Evolutionary conservation across 2,888 invertebrate genomes (phyloP).

Genomic region (Plebejus anna): DNA sequence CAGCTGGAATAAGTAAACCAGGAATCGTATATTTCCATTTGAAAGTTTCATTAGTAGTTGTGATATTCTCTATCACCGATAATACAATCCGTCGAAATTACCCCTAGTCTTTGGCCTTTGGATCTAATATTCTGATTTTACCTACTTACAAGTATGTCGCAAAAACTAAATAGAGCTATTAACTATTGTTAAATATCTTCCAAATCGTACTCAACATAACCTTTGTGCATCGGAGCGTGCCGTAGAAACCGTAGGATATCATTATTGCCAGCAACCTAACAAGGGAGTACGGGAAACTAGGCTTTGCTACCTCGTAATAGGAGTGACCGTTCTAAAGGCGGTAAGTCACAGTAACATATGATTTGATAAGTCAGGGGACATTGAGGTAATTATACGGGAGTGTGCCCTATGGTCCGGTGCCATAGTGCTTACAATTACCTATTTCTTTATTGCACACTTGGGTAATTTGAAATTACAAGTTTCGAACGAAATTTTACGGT

Average conservation of each 20-base stretch:
- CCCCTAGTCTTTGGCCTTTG: no score
- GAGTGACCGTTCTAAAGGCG: neutral
- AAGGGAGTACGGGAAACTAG: neutral
- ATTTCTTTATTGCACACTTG: slow-evolving; percentile 23
- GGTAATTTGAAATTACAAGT: slow-evolving; percentile 25
- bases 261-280: neutral
- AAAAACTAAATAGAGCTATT: slow-evolving; percentile 27
- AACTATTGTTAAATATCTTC: neutral
- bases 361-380: slow-evolving; percentile 45
- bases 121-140: no score
- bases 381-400: slow-evolving; percentile 39
- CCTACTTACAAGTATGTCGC: neutral
- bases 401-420: slow-evolving; percentile 33
- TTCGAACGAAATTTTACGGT: slow-evolving; percentile 1
- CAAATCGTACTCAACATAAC: slow-evolving; percentile 23
- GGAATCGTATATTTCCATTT: no score
- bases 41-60: no score
- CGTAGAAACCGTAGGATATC: neutral
- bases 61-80: no score
- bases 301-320: neutral
- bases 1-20: no score
- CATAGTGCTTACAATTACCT: slow-evolving; percentile 26
- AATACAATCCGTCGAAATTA: no score
- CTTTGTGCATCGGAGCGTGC: slow-evolving; percentile 29
- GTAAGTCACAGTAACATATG: slow-evolving; percentile 37